Conservation (phyloP, 1,140 invertebrate species). For the Bombus ignitus region DNA sequence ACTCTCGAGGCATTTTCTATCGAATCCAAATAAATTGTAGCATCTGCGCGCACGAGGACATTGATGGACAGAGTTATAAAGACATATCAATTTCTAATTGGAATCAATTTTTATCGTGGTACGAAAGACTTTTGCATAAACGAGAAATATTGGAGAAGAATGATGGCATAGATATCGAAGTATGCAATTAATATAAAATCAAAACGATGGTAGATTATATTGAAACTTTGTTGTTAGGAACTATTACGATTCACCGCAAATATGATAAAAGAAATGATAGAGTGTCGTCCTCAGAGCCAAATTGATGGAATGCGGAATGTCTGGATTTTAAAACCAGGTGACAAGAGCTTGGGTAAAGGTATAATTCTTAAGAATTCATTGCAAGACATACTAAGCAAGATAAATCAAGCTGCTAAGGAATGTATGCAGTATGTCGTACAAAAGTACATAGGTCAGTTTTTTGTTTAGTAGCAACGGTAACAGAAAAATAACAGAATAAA, state of each 20-base stretch:
- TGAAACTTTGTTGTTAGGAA: constrained; percentile 16
- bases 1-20: background rate
- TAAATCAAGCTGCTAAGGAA: constrained; percentile 86
- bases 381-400: constrained; percentile 91
- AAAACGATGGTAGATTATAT: background rate
- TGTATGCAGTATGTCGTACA: constrained; percentile 94
- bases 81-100: constrained; percentile 25
- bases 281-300: constrained; percentile 86
- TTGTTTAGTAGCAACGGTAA: background rate
- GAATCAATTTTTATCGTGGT: constrained; percentile 56
- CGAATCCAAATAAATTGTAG: constrained; percentile 20
- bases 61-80: constrained; percentile 27
- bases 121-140: constrained; percentile 38
- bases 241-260: constrained; percentile 74
- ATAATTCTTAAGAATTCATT: constrained; percentile 94
- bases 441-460: constrained; percentile 93
- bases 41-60: constrained; percentile 50
- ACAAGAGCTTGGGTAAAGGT: constrained; percentile 94
- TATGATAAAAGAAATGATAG: constrained; percentile 84
- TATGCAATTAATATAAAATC: background rate
- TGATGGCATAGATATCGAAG: constrained; percentile 42
- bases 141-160: constrained; percentile 41
- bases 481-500: background rate
- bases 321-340: constrained; percentile 98
- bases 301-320: constrained; percentile 93